Base-by-base conservation (phyloP, 1,140 invertebrate genomes). In the Idris sp. region DNA sequence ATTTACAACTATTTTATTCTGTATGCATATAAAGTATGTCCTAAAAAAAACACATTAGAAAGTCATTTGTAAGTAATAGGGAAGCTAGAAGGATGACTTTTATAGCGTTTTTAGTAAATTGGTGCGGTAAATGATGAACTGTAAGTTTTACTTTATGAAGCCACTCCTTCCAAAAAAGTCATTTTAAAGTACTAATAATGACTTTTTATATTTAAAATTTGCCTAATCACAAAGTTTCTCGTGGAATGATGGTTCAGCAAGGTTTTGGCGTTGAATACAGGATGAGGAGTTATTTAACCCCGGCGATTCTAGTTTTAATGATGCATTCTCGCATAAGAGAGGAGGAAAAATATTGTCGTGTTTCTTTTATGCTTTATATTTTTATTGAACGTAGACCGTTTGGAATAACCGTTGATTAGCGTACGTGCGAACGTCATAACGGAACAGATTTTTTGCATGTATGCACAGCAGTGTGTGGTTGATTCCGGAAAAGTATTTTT, bases 381-480 rank as follows among this genome's bases (percentile, higher is more conserved):
- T 69, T 75, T 64, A 48, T 54, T 61, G 41, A 75, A 65, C 49
- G 11, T 40, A 11, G 28, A 65, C 65, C 44, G 64, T 58, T 69
- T 13, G 25, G 15, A 59, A 59, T 38, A 58, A 65, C 59, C 59
- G 59, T 53, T 65, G 51, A 75, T 75, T 69, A 75, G 73, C 22
- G 51, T 72, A 72, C 59, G 59, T 71, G 53, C 46, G 44, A 56
- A 62, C 64, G 38, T 65, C 46, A n/a, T 74, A 74, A 74, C 71
- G 61, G 71, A 61, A 54, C 40, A n/a, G n/a, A 11, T 31, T 65
- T 65, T 64, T 65, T 54, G 35, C 15, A 40, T 31, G 6, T 19
- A 59, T 59, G 22, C 44, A 43, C 13, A 31, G 8, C 14, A n/a
- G n/a, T n/a, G n/a, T n/a, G n/a, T n/a, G n/a, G n/a, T 15, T 31